Conservation (phyloP, 30 jellyfish, hydroid and myxozoan genomes). For the Clytia hemisphaerica region DNA sequence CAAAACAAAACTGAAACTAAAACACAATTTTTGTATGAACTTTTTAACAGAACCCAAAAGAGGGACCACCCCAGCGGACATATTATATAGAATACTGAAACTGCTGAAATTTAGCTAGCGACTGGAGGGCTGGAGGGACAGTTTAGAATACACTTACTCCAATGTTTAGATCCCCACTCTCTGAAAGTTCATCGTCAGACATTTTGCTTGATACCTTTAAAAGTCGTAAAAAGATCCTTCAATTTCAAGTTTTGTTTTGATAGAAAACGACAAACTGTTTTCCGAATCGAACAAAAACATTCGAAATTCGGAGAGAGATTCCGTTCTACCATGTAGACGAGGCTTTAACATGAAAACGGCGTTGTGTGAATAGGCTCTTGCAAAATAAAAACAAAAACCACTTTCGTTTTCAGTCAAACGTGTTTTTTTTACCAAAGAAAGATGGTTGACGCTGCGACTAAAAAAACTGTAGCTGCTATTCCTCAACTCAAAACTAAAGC, state of each 20-base stretch:
- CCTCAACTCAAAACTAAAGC: slow-evolving; percentile 79
- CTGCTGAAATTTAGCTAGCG: too few species aligned
- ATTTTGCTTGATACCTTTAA: neutral
- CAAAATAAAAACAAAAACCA: neutral
- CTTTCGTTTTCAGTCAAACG: neutral
- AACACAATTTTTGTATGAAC: too few species aligned
- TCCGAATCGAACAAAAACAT: too few species aligned
- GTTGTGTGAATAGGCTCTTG: too few species aligned
- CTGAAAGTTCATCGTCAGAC: slow-evolving; percentile 9
- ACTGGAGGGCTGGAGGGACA: too few species aligned
- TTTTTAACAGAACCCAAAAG: too few species aligned
- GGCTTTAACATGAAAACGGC: too few species aligned
- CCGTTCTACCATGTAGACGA: too few species aligned
- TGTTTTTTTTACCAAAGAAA: slow-evolving; percentile 10
- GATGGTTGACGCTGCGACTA: slow-evolving; percentile 92
- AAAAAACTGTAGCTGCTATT: slow-evolving; percentile 73
- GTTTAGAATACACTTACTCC: slow-evolving; percentile 9
- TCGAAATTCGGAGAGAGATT: too few species aligned
- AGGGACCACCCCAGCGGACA: too few species aligned
- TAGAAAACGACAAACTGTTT: neutral
- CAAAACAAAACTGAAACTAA: too few species aligned
- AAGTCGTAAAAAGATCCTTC: neutral
- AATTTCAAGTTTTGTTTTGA: neutral
- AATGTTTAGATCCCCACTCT: neutral
- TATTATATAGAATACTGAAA: too few species aligned